These are phyloP conservation scores for Aurelia aurita DNA, from an alignment of 30 jellyfish, hydroid and myxozoan genomes.

Conservation along the genomic window DNA sequence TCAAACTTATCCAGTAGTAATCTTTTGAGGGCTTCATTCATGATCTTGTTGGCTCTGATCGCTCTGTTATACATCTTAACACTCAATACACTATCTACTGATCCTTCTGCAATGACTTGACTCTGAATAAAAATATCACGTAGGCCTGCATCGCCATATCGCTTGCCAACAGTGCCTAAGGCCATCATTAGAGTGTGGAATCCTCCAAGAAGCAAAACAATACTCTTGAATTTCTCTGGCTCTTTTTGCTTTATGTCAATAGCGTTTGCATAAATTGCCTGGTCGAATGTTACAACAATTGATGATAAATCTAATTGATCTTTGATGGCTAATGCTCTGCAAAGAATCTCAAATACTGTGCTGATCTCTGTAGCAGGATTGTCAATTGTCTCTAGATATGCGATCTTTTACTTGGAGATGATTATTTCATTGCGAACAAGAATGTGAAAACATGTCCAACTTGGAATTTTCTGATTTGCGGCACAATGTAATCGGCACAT, in stretches of 20 bases:
- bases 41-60: too few relatives aligned
- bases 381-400: too few relatives aligned
- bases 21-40: constrained; percentile 36
- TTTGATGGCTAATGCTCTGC: constrained; percentile 10
- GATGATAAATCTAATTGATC: neutral
- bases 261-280: constrained; percentile 54
- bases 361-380: constrained; percentile 1
- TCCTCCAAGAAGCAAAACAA: constrained; percentile 28
- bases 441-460: neutral
- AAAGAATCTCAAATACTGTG: constrained; percentile 3
- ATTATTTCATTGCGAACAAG: constrained; percentile 11
- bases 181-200: constrained; percentile 25
- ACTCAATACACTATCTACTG: too few relatives aligned
- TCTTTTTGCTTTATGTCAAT: constrained; percentile 10
- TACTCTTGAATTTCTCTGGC: constrained; percentile 42
- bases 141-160: constrained; percentile 38
- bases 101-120: constrained; percentile 12
- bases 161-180: constrained; percentile 36
- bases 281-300: neutral
- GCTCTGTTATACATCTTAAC: too few relatives aligned
- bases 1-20: constrained; percentile 31
- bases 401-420: too few relatives aligned
- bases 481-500: too few relatives aligned
- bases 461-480: neutral
- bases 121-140: constrained; percentile 31